These are phyloP conservation scores for Palythoa grandis DNA, from an alignment of 92 coral and sea anemone genomes.

Conservation along the genomic window DNA sequence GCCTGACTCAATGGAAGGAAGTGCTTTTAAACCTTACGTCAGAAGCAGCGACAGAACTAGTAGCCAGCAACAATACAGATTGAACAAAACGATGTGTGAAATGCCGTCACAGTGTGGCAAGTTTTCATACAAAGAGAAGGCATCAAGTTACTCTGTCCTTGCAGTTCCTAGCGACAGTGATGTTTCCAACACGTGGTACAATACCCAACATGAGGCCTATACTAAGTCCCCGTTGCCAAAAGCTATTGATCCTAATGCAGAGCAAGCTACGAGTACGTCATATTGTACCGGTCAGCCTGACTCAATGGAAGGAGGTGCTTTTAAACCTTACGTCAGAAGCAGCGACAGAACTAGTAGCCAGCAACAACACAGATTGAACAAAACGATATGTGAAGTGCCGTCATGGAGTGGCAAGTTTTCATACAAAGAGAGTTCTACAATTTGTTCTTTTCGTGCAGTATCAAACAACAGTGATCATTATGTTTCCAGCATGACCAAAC, in stretches of 20 bases:
- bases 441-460: neutral
- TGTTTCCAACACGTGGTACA: neutral
- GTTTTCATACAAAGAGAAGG: neutral
- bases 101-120: neutral
- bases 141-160: neutral
- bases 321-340: constrained; percentile 12
- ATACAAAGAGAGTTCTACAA: neutral
- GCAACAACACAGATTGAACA: neutral
- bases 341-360: neutral
- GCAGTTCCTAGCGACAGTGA: neutral
- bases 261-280: too few relatives aligned
- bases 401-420: neutral
- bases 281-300: neutral
- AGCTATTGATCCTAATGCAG: too few relatives aligned
- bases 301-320: neutral
- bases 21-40: constrained; percentile 27
- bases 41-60: neutral
- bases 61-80: neutral
- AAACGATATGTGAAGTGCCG: neutral
- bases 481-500: neutral
- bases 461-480: neutral
- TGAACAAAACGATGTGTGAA: neutral
- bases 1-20: neutral
- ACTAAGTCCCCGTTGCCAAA: neutral
- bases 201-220: neutral